phyloP scores from a whole-genome alignment of 2,797 vertebrate genomes.

The Protosalanx chinensis region DNA sequence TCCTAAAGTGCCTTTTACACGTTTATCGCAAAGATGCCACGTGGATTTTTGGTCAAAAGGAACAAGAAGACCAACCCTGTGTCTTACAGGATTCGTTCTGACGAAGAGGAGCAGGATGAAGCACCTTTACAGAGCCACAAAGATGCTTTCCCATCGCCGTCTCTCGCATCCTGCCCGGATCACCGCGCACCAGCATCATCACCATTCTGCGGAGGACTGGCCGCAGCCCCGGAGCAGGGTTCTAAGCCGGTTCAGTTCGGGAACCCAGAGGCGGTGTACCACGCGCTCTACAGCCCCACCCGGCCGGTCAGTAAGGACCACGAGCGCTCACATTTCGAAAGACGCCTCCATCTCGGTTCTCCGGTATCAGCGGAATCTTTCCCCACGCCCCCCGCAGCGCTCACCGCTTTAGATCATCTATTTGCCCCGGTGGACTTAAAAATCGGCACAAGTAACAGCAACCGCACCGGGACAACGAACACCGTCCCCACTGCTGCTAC shows the following conservation, averaged over 20 bases:
- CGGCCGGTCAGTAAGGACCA: constrained; percentile 84
- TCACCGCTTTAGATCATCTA: constrained; percentile 74
- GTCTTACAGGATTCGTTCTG: constrained; percentile 83
- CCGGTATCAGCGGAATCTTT: constrained; percentile 85
- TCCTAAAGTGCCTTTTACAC: constrained; percentile 59
- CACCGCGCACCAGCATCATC: constrained; percentile 51
- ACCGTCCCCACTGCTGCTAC: constrained; percentile 36
- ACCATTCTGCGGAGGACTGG: constrained; percentile 43
- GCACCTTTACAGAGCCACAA: constrained; percentile 31
- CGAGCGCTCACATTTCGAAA: constrained; percentile 75
- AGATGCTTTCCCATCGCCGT: constrained; percentile 37
- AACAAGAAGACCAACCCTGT: constrained; percentile 79
- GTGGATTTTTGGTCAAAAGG: constrained; percentile 89
- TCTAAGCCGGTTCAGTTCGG: constrained; percentile 75
- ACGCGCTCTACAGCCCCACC: constrained; percentile 84
- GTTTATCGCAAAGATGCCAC: constrained; percentile 76
- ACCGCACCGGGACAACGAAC: constrained; percentile 53
- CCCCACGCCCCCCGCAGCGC: constrained; percentile 73
- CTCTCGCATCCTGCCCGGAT: constrained; percentile 29
- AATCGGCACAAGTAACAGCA: constrained; percentile 69
- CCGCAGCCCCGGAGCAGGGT: constrained; percentile 49
- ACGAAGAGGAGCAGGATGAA: constrained; percentile 67
- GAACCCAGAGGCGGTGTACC: constrained; percentile 78
- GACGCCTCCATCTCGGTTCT: constrained; percentile 81
- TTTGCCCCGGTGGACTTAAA: constrained; percentile 80